phyloP scores from a whole-genome alignment of 2,888 invertebrate species.

The Chalcosyrphus nemorum region DNA sequence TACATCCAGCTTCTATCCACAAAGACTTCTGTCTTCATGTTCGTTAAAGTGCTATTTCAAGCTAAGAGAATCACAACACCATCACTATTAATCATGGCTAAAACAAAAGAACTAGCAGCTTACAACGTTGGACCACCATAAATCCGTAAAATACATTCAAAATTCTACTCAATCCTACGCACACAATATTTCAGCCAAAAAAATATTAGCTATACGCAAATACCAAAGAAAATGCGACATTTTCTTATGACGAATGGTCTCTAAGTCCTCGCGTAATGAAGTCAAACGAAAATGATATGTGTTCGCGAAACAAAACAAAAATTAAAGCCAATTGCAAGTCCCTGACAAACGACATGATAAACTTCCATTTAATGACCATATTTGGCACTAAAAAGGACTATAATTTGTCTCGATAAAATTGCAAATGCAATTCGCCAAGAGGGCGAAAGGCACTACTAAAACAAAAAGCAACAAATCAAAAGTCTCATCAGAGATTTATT shows the following conservation, averaged over 20 bases:
- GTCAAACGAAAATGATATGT: constrained; percentile 23
- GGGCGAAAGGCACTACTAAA: background rate
- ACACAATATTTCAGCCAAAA: constrained; percentile 23
- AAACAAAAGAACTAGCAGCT: background rate
- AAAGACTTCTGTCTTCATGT: too few relatives aligned
- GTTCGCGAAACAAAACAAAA: background rate
- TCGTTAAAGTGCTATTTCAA: too few relatives aligned
- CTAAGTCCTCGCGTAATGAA: constrained; percentile 29
- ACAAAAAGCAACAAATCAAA: constrained; percentile 30
- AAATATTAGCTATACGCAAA: background rate
- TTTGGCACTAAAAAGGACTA: constrained; percentile 78
- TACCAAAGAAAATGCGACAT: constrained; percentile 19
- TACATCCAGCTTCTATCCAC: too few relatives aligned
- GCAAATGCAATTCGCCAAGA: constrained; percentile 64
- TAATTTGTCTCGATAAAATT: constrained; percentile 75
- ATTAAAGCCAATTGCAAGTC: constrained; percentile 19
- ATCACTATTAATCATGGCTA: background rate
- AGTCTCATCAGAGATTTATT: constrained; percentile 14
- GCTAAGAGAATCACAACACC: background rate
- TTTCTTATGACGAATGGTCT: constrained; percentile 39
- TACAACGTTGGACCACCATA: background rate
- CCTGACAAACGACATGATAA: constrained; percentile 76
- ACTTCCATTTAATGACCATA: constrained; percentile 81
- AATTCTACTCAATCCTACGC: constrained; percentile 43
- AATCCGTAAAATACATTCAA: constrained; percentile 16